Percentiles rank a stretch among this genome's conserved stretches.
Evolutionary conservation across 2,797 vertebrate genomes (phyloP).

Genomic region (Coccyzus lansbergi): DNA sequence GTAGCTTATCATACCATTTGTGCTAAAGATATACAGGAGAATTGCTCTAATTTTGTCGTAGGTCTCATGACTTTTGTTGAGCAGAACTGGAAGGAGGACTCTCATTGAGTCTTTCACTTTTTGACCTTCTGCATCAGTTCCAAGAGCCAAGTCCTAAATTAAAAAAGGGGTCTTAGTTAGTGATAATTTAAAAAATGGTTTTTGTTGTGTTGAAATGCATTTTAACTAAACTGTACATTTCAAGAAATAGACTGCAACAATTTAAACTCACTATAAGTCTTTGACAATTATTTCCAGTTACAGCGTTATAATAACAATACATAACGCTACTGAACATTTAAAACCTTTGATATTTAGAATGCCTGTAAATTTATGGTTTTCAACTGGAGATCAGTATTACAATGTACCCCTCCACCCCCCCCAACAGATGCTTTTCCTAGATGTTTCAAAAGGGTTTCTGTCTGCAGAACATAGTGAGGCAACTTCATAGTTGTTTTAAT

Average conservation of each 20-base stretch:
- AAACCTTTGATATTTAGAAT: not conserved
- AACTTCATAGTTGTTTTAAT: not conserved
- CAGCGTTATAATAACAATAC: not conserved
- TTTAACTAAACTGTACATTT: not conserved
- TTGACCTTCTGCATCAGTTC: conserved; percentile 88
- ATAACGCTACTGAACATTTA: not conserved
- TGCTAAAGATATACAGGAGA: conserved; percentile 95
- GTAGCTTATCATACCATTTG: conserved; percentile 82
- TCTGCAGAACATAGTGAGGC: not conserved
- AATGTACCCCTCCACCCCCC: not conserved
- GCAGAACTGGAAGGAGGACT: conserved; percentile 92
- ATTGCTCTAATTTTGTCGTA: conserved; percentile 95
- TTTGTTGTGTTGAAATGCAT: not conserved
- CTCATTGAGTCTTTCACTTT: conserved; percentile 95
- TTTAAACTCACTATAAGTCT: not conserved
- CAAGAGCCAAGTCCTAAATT: conserved; percentile 89
- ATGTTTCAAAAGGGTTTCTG: not conserved
- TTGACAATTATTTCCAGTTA: not conserved
- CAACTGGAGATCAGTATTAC: not conserved
- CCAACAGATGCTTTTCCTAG: not conserved
- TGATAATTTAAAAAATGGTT: not conserved
- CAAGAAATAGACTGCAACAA: not conserved
- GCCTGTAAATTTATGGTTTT: not conserved
- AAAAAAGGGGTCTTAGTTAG: not conserved
- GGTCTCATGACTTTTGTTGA: conserved; percentile 83